phyloP scores from a whole-genome alignment of 2,113 vertebrate genomes.

The Heterochromis multidens region DNA sequence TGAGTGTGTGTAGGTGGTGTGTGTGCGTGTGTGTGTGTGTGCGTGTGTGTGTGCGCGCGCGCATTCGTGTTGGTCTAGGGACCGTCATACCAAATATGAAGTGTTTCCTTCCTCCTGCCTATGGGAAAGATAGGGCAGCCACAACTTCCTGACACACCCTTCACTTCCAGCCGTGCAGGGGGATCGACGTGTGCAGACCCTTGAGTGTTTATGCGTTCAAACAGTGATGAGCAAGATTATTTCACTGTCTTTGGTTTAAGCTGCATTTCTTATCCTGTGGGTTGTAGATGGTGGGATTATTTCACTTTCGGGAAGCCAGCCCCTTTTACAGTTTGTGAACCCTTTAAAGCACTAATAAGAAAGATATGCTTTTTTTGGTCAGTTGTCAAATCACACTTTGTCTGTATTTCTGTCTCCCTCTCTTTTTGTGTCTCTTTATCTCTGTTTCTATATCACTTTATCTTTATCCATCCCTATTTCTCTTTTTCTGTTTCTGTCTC shows the following conservation, averaged over 20 bases:
- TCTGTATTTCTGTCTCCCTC: not conserved
- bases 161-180: not conserved
- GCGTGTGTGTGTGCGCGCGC: not conserved
- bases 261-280: not conserved
- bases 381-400: not conserved
- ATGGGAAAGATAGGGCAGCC: conserved; percentile 7
- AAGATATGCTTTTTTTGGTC: not conserved
- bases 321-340: not conserved
- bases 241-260: not conserved
- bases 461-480: not conserved
- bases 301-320: not conserved
- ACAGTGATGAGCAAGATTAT: not conserved
- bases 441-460: not conserved
- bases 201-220: not conserved
- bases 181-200: not conserved
- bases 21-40: not conserved
- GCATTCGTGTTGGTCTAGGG: not conserved
- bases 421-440: not conserved
- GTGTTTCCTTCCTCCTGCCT: conserved; percentile 25
- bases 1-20: not conserved
- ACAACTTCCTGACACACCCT: conserved; percentile 40
- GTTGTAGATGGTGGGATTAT: not conserved
- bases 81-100: conserved; percentile 30
- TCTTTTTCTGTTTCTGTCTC: not conserved
- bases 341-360: not conserved